Percentiles rank a stretch among this genome's conserved stretches.
phyloP scores from a whole-genome alignment of 2,113 vertebrate species.

The Bufo bufo region DNA sequence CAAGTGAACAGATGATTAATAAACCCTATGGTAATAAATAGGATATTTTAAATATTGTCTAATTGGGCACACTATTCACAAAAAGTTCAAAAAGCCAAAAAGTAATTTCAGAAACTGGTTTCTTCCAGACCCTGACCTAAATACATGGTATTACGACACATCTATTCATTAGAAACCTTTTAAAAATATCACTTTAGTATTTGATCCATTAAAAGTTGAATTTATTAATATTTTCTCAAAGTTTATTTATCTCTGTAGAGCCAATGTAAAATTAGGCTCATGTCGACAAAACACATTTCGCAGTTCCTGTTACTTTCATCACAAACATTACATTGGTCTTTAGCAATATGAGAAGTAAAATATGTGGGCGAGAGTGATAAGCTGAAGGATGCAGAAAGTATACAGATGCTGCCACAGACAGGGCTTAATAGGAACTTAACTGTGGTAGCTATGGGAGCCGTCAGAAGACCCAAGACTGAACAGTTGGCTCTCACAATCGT shows the following conservation, averaged over 20 bases:
- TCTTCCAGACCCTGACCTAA: constrained; percentile 24
- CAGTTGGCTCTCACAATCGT: too few species aligned
- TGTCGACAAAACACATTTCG: neutral
- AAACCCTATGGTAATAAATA: neutral
- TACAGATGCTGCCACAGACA: too few species aligned
- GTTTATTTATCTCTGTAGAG: neutral
- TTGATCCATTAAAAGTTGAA: neutral
- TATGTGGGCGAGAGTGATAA: too few species aligned
- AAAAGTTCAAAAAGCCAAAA: constrained; percentile 10
- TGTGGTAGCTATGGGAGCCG: too few species aligned
- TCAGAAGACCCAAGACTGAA: too few species aligned
- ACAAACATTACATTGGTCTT: too few species aligned
- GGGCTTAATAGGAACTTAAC: too few species aligned
- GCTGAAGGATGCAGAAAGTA: too few species aligned
- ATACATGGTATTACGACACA: constrained; percentile 24
- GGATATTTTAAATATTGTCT: neutral
- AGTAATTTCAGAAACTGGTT: constrained; percentile 38
- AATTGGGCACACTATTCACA: constrained; percentile 30
- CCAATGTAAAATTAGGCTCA: neutral
- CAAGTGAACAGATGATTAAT: neutral
- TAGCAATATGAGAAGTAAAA: too few species aligned
- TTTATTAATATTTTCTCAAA: constrained; percentile 1
- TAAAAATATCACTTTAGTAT: constrained; percentile 18
- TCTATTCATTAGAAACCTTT: neutral
- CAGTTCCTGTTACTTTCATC: neutral